Evolutionary conservation across 2,113 vertebrate species (phyloP).

Genomic region (Xyliphius kryptos): DNA sequence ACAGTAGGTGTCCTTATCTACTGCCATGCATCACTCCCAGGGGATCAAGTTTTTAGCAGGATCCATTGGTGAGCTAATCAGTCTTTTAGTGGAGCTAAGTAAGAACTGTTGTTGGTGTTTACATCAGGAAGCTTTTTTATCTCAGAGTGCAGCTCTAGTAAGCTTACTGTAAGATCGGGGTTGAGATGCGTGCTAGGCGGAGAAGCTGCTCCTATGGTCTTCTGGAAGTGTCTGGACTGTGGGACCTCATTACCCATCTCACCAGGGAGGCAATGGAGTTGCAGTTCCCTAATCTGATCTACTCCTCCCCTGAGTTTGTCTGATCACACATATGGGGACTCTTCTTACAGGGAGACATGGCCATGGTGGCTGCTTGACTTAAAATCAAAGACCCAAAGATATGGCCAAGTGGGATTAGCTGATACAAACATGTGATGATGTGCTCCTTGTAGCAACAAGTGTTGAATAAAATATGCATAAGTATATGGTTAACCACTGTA

Average conservation of each 20-base stretch:
- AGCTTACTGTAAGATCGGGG: slow-evolving; percentile 44
- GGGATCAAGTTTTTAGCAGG: slow-evolving; percentile 30
- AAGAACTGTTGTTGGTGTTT: slow-evolving; percentile 39
- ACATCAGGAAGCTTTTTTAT: slow-evolving; percentile 41
- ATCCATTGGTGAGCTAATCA: slow-evolving; percentile 42
- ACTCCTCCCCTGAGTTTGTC: slow-evolving; percentile 41
- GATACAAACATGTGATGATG: too few species aligned
- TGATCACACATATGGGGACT: slow-evolving; percentile 41
- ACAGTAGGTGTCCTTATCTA: slow-evolving; percentile 40
- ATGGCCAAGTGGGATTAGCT: too few species aligned
- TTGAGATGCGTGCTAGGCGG: slow-evolving; percentile 32
- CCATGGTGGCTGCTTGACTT: too few species aligned
- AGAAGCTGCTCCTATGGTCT: slow-evolving; percentile 27
- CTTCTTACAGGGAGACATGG: slow-evolving; percentile 12
- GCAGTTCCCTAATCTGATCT: slow-evolving; percentile 38
- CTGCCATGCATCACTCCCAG: slow-evolving; percentile 35
- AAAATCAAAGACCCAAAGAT: too few species aligned
- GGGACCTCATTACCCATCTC: slow-evolving; percentile 44
- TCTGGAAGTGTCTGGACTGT: slow-evolving; percentile 32
- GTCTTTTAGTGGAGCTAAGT: slow-evolving; percentile 29
- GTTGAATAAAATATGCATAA: too few species aligned
- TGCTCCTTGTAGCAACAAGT: too few species aligned
- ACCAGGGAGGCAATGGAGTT: slow-evolving; percentile 34
- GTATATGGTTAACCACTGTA: too few species aligned
- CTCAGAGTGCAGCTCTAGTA: slow-evolving; percentile 38